These are phyloP conservation scores for Caranx ignobilis DNA, from an alignment of 2,113 vertebrate genomes.

Conservation along the genomic window DNA sequence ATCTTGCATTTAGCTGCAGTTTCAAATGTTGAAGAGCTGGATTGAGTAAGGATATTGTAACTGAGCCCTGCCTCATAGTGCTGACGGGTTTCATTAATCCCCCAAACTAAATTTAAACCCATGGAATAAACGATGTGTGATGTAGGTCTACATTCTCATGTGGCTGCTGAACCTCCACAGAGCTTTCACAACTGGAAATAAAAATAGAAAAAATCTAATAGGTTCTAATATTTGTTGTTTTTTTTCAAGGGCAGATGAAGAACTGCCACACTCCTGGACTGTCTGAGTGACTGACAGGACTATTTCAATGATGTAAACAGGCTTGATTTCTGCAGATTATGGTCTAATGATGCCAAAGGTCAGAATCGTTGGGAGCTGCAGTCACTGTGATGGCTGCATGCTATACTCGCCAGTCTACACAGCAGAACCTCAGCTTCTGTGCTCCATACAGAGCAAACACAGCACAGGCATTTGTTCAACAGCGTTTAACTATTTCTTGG, in stretches of 20 bases:
- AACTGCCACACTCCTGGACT: background rate
- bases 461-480: no score
- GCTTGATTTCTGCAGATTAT: slow-evolving; percentile 25
- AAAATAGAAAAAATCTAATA: background rate
- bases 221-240: background rate
- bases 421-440: background rate
- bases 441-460: no score
- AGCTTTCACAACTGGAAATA: background rate
- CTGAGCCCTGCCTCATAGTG: background rate
- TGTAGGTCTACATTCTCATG: background rate
- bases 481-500: background rate
- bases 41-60: slow-evolving; percentile 9
- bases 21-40: slow-evolving; percentile 36
- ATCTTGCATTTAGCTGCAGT: slow-evolving; percentile 41
- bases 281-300: slow-evolving; percentile 9
- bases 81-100: slow-evolving; percentile 13
- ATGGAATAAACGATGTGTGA: background rate
- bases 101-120: background rate
- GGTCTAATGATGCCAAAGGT: slow-evolving; percentile 21
- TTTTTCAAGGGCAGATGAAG: background rate
- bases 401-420: no score
- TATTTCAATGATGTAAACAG: slow-evolving; percentile 17
- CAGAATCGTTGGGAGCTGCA: background rate
- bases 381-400: background rate
- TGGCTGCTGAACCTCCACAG: background rate